Conservation (phyloP, 1,140 invertebrate genomes). For the Platyura marginata region DNA sequence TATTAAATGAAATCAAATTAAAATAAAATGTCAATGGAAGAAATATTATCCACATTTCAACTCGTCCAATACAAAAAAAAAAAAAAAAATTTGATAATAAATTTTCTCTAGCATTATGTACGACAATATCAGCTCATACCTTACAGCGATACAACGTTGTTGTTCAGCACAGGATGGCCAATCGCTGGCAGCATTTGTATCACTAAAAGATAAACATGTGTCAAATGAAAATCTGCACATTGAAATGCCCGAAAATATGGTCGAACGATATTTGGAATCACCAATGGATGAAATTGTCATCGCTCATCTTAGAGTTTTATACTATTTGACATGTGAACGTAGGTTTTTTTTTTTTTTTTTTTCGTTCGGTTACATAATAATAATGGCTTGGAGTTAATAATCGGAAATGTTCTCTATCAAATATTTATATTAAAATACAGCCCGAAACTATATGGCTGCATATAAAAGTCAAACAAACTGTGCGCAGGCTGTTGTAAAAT, state of each 20-base stretch:
- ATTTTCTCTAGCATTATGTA: too few species aligned
- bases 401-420: too few species aligned
- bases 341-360: slow-evolving; percentile 8
- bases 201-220: slow-evolving; percentile 57
- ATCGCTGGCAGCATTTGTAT: slow-evolving; percentile 40
- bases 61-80: too few species aligned
- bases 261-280: slow-evolving; percentile 46
- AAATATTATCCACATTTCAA: too few species aligned
- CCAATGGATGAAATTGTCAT: slow-evolving; percentile 67
- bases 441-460: slow-evolving; percentile 51
- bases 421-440: slow-evolving; percentile 22
- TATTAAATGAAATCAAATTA: too few species aligned
- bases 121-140: slow-evolving; percentile 17
- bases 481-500: slow-evolving; percentile 61
- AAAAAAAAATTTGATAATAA: too few species aligned
- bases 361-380: too few species aligned
- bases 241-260: slow-evolving; percentile 45
- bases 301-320: slow-evolving; percentile 46
- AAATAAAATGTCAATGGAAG: too few species aligned
- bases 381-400: neutral
- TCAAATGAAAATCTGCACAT: slow-evolving; percentile 45
- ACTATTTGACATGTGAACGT: slow-evolving; percentile 26
- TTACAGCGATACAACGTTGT: slow-evolving; percentile 12
- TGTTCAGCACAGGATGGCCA: slow-evolving; percentile 17
- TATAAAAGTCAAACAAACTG: slow-evolving; percentile 61